Evolutionary conservation across 2,113 vertebrate species (phyloP).

Genomic region (Empidonax alnorum): DNA sequence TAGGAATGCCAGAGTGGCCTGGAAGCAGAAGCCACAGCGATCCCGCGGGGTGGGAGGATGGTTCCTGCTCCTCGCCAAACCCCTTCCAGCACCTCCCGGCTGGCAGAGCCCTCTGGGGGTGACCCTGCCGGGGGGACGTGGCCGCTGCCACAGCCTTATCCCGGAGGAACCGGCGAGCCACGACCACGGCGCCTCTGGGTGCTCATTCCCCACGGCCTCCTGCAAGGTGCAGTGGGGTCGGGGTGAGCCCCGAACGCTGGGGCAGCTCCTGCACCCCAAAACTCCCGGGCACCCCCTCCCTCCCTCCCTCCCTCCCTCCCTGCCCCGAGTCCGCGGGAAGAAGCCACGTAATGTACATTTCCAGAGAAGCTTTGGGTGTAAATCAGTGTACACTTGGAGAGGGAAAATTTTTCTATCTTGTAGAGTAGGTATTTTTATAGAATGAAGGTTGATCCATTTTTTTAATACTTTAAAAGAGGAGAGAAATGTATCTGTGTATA

Average conservation of each 20-base stretch:
- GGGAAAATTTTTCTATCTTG: slow-evolving; percentile 84
- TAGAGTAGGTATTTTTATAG: slow-evolving; percentile 89
- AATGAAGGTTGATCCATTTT: slow-evolving; percentile 82
- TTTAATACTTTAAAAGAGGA: slow-evolving; percentile 81
- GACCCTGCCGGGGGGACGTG: background rate
- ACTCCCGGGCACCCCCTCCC: background rate
- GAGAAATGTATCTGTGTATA: slow-evolving; percentile 83
- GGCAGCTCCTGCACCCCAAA: background rate
- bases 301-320: background rate
- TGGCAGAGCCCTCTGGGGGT: background rate
- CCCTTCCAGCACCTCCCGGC: background rate
- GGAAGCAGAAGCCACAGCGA: background rate
- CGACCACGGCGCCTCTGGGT: background rate
- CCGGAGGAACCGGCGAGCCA: background rate
- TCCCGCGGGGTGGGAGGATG: background rate
- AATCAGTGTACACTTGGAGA: slow-evolving; percentile 81
- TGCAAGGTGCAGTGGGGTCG: background rate
- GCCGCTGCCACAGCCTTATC: background rate
- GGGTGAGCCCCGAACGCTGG: background rate
- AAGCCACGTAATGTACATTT: slow-evolving; percentile 78
- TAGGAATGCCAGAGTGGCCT: background rate
- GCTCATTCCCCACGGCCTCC: background rate
- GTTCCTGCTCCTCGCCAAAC: background rate
- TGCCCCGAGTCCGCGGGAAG: background rate
- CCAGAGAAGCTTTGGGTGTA: slow-evolving; percentile 78